Evolutionary conservation across 2,113 vertebrate genomes (phyloP), one percentile per base, ranked within the genome.

Genomic region (Australoheros scitulus): DNA sequence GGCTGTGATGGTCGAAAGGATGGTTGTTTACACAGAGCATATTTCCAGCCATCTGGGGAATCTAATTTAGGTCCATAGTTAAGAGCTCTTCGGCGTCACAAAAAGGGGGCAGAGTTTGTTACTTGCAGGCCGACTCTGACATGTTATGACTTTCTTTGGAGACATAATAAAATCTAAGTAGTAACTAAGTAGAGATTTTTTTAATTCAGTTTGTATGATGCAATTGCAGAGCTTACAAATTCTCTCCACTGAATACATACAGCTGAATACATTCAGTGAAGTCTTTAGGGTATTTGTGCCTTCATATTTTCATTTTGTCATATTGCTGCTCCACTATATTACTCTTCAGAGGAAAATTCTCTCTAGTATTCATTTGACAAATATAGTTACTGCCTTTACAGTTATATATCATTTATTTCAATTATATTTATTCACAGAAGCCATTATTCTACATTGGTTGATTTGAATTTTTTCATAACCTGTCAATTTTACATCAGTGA

Each of bases 1-100:
- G 79, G 81, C 78, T 78, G 83, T 64, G 85, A 88, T 79, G 63
- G 55, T 15, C 22, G 77, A 2, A 7, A 52, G 70, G 82, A 85
- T 61, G 81, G 22, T 41, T 95, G 93, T 96, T 95, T 96, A 95
- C 87, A 88, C 63, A 58, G 60, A 76, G 90, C 90, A 95, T 93
- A 93, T 92, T 95, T 95, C 84, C 86, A 55, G 88, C 84, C 56
- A 82, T 92, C 84, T 88, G 93, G 89, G 78, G 83, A 87, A 90
- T 91, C 14, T 82, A 83, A 89, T 79, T 87, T 64, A 87, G 59
- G 72, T 60, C 57, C 84, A 80, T 72, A 72, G 47, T 72, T 72
- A 72, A 72, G 26, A 14, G 50, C 56, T 58, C 64, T 36, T 78
- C 58, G 24, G 75, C 10, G 38, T 80, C 88, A 90, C 59, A 10